Evolutionary conservation across 2,113 vertebrate genomes (phyloP).

Genomic region (Brachyhypopomus occidentalis): DNA sequence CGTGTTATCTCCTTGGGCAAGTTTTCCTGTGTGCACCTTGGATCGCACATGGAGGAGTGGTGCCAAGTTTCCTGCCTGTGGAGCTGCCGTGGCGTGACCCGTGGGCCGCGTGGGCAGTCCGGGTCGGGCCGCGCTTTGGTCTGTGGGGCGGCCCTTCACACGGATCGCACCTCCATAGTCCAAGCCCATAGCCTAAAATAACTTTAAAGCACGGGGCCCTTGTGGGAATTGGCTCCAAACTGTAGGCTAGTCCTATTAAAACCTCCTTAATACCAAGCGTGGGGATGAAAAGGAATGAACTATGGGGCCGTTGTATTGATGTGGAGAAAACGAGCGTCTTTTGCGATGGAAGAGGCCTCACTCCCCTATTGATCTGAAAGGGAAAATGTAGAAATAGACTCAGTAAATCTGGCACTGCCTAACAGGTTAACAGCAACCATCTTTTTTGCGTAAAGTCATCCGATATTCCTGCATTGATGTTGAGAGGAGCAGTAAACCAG

Average conservation of each 20-base stretch:
- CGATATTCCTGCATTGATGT: conserved; percentile 69
- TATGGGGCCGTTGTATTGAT: conserved; percentile 70
- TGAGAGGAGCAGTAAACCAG: conserved; percentile 71
- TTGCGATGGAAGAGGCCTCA: conserved; percentile 55
- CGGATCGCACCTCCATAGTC: conserved; percentile 49
- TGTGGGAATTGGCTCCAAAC: conserved; percentile 55
- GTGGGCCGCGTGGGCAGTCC: conserved; percentile 10
- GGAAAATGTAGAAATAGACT: conserved; percentile 76
- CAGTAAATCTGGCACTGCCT: conserved; percentile 74
- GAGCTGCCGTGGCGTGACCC: conserved; percentile 42
- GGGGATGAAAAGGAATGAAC: conserved; percentile 64
- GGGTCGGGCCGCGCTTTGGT: conserved; percentile 52
- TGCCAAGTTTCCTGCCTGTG: conserved; percentile 60
- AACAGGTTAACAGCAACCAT: conserved; percentile 71
- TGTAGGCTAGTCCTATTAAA: conserved; percentile 58
- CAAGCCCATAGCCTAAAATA: conserved; percentile 54
- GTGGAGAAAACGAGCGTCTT: conserved; percentile 72
- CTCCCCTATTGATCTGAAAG: conserved; percentile 71
- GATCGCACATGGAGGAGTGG: conserved; percentile 54
- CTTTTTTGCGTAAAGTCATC: conserved; percentile 68
- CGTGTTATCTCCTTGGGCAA: conserved; percentile 60
- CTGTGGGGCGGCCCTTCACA: conserved; percentile 48
- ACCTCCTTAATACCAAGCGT: conserved; percentile 51
- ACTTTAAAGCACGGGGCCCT: conserved; percentile 49
- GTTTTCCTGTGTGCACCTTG: conserved; percentile 66